phyloP scores from a whole-genome alignment of 2,113 vertebrate species.

The Callospermophilus lateralis region DNA sequence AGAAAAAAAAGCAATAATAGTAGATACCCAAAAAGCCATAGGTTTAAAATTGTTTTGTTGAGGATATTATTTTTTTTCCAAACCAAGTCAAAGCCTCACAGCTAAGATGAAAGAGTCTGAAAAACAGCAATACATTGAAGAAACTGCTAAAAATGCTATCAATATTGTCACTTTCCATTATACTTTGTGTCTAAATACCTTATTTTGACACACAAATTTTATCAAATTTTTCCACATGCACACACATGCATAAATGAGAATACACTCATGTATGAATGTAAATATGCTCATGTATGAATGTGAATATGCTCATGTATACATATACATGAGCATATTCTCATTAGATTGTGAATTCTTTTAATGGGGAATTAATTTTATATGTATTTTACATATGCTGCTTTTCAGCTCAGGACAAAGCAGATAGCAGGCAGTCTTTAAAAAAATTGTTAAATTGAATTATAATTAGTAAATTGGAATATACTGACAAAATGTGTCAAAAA shows the following conservation, averaged over 20 bases:
- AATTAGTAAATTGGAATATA: not conserved
- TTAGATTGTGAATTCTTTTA: not conserved
- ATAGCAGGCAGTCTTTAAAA: not conserved
- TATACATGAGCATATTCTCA: conserved; percentile 42
- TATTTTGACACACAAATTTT: not conserved
- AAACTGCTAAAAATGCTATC: conserved; percentile 1
- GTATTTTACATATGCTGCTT: not conserved
- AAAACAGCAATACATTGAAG: not conserved
- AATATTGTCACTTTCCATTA: not conserved
- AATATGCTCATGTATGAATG: too few relatives aligned
- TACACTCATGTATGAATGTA: too few relatives aligned
- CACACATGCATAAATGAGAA: not conserved
- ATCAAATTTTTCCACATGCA: not conserved
- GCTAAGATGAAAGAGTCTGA: conserved; percentile 31
- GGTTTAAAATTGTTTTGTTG: conserved; percentile 73
- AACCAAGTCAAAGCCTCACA: conserved; percentile 41
- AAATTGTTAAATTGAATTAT: conserved; percentile 16
- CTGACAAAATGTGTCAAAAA: conserved; percentile 32
- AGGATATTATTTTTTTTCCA: conserved; percentile 56
- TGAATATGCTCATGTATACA: too few relatives aligned
- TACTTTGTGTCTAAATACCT: not conserved
- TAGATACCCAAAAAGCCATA: conserved; percentile 41
- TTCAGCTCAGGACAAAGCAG: not conserved
- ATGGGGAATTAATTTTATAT: not conserved
- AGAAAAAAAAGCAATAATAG: conserved; percentile 68